phyloP scores from a whole-genome alignment of 2,888 invertebrate species.

The Abrostola triplasia region DNA sequence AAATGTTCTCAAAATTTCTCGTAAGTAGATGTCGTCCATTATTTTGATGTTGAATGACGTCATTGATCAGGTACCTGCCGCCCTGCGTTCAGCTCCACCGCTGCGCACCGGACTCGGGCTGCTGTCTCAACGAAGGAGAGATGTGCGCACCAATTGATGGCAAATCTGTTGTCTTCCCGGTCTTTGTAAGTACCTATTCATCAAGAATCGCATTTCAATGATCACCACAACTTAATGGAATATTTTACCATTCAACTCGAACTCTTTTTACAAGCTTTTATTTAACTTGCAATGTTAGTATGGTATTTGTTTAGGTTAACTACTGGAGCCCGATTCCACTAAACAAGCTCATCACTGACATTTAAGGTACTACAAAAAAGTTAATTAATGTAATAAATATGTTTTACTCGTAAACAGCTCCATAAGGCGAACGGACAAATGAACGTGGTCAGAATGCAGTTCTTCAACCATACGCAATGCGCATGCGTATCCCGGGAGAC shows the following conservation, averaged over 20 bases:
- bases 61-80: slow-evolving; percentile 90
- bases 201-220: background rate
- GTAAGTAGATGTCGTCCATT: too few species aligned
- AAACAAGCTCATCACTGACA: too few species aligned
- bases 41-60: background rate
- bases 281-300: too few species aligned
- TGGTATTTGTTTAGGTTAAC: too few species aligned
- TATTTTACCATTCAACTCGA: too few species aligned
- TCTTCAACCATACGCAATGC: slow-evolving; percentile 83
- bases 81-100: slow-evolving; percentile 95
- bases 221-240: background rate
- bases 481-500: slow-evolving; percentile 77
- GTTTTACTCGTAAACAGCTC: slow-evolving; percentile 65
- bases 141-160: slow-evolving; percentile 94
- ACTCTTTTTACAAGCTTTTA: too few species aligned
- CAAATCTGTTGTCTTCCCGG: slow-evolving; percentile 91
- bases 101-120: slow-evolving; percentile 96
- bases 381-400: background rate
- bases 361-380: background rate
- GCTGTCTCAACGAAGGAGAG: slow-evolving; percentile 92
- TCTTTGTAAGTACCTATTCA: slow-evolving; percentile 91
- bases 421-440: slow-evolving; percentile 75
- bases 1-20: too few species aligned
- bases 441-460: slow-evolving; percentile 72
- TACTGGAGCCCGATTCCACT: too few species aligned